phyloP scores from a whole-genome alignment of 2,888 invertebrate genomes.

The Drosophila stalkeri region DNA sequence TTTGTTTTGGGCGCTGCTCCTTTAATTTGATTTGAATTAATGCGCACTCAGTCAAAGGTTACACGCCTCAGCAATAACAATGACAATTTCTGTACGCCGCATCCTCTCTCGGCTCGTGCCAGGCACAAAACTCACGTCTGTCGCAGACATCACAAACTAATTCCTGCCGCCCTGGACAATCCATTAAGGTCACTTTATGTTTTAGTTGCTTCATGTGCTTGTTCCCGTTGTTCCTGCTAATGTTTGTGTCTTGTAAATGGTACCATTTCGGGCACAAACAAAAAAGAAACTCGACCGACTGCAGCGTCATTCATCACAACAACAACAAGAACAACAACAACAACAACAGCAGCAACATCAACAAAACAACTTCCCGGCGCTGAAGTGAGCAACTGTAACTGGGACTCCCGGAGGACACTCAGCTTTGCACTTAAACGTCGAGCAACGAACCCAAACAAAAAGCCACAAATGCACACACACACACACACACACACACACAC shows the following conservation, averaged over 20 bases:
- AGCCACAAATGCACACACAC: slow-evolving; percentile 44
- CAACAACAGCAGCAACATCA: slow-evolving; percentile 56
- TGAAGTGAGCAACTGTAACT: slow-evolving; percentile 48
- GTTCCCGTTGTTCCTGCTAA: slow-evolving; percentile 44
- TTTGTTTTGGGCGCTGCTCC: slow-evolving; percentile 41
- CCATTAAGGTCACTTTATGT: slow-evolving; percentile 74
- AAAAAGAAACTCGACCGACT: slow-evolving; percentile 69
- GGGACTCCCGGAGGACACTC: slow-evolving; percentile 58
- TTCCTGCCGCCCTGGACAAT: slow-evolving; percentile 62
- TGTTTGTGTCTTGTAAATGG: slow-evolving; percentile 74
- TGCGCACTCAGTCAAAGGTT: slow-evolving; percentile 48
- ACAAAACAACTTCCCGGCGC: slow-evolving; percentile 40
- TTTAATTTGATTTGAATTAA: slow-evolving; percentile 58
- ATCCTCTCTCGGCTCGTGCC: too few species aligned
- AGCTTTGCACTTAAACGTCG: slow-evolving; percentile 72
- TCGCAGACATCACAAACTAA: slow-evolving; percentile 64
- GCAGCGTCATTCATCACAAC: slow-evolving; percentile 81
- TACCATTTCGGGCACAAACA: slow-evolving; percentile 52
- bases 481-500: slow-evolving; percentile 10
- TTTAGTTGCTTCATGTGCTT: slow-evolving; percentile 39
- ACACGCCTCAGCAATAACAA: slow-evolving; percentile 31
- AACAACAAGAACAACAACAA: slow-evolving; percentile 44
- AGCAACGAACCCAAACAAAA: slow-evolving; percentile 77
- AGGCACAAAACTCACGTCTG: slow-evolving; percentile 34
- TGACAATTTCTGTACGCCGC: background rate